Base-by-base conservation (phyloP, 2,113 vertebrate genomes). In the Loxodonta africana region DNA sequence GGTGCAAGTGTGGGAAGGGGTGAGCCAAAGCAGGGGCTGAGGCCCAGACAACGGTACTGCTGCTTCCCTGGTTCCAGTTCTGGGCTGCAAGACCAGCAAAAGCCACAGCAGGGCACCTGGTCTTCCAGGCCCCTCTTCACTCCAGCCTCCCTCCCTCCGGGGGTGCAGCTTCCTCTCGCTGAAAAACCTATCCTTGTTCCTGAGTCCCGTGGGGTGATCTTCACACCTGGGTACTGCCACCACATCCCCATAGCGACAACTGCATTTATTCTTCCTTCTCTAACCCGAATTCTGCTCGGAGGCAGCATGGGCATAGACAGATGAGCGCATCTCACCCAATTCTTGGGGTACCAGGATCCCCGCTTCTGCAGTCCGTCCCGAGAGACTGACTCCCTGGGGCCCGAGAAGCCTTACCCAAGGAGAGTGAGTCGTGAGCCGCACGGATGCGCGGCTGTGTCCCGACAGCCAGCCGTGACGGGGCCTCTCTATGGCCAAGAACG, bases 61-160 rank as follows among this genome's bases (percentile, higher is more conserved):
- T 14, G 30, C 8, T 26, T 63, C 23, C 62, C 18, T 28, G 4
- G 60, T 10, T 41, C 82, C n/a, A 28, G 51, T 37, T 44, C 53
- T 71, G 30, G 98, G 97, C 98, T 98, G 63, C 97, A 98, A 76
- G 98, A 99, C 90, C 97, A 99, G 90, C 92, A 98, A 88, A 98
- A 99, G 97, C 98, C 98, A 95, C 98, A 98, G 62, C 62, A 96
- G 93, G 98, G 99, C 97, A 98, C 98, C 91, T 96, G 98, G 33
- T 98, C 98, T 92, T 60, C 30, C 9, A 2, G 14, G 44, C 18
- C 28, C 14, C 98, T 98, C 94, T 98, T 97, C 41, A 98, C 98
- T 96, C 99, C 99, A 98, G 97, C 98, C 6, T 1, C 21, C 73
- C 48, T 28, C 57, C 46, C 98, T 98, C 88, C 96, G 99, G 60